Evolutionary conservation across 2,113 vertebrate species (phyloP).

Genomic region (Mus spicilegus): DNA sequence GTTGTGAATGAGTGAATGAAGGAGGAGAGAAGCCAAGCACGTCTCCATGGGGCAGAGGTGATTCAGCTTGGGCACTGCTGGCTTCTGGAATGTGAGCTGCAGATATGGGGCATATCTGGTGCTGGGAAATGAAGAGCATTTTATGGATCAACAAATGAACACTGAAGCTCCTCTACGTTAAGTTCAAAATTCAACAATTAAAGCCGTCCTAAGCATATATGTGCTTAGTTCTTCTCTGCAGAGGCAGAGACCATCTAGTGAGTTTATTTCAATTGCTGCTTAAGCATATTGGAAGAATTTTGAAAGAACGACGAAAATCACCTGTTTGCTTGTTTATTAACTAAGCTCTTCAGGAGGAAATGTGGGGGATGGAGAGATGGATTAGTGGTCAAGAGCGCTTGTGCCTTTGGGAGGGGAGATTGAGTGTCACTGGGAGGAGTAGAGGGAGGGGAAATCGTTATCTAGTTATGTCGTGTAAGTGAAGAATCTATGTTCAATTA

Average conservation of each 20-base stretch:
- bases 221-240: constrained; percentile 43
- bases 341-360: background rate
- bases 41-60: background rate
- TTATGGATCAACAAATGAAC: constrained; percentile 35
- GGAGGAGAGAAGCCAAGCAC: background rate
- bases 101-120: background rate
- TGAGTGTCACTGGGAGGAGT: background rate
- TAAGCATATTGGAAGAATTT: background rate
- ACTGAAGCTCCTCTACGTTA: constrained; percentile 20
- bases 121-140: constrained; percentile 46
- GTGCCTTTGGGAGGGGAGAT: background rate
- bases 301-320: background rate
- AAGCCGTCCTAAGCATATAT: background rate
- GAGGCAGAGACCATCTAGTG: constrained; percentile 14
- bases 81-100: background rate
- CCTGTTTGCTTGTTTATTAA: background rate
- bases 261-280: constrained; percentile 46
- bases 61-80: background rate
- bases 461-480: too few species aligned
- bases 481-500: too few species aligned
- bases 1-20: background rate
- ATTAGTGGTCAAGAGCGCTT: too few species aligned
- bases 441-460: background rate
- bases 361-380: background rate
- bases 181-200: constrained; percentile 59